Conservation (phyloP, 2,797 vertebrate genomes). For the Hydrocynus forskahlii region DNA sequence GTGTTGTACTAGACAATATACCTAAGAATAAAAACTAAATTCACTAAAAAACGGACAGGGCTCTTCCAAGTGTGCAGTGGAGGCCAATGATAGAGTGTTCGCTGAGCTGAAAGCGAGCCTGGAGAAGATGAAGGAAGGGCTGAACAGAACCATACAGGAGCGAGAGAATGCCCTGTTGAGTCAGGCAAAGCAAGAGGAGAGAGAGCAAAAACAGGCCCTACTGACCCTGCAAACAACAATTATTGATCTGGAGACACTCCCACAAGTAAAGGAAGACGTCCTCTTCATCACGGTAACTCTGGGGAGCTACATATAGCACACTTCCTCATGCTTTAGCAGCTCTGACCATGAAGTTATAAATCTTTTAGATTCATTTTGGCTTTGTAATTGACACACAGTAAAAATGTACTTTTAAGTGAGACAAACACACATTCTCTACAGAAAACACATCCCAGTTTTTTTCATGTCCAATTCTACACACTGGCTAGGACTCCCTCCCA, state of each 20-base stretch:
- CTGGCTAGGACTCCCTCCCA: no score
- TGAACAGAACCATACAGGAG: background rate
- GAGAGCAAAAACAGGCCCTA: background rate
- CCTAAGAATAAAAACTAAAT: background rate
- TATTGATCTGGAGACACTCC: conserved; percentile 3
- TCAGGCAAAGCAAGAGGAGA: background rate
- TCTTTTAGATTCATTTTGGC: background rate
- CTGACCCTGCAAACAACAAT: no score
- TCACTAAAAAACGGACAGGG: background rate
- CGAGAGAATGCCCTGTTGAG: background rate
- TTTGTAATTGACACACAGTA: no score
- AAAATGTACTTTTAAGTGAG: no score
- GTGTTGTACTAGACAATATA: background rate
- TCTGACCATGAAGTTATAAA: background rate
- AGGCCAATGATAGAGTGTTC: background rate
- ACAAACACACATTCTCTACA: no score
- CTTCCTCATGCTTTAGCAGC: background rate
- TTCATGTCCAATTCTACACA: no score
- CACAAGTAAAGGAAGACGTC: background rate
- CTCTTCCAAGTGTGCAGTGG: conserved; percentile 19
- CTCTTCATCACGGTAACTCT: background rate
- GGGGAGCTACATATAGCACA: background rate
- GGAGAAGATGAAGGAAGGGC: background rate
- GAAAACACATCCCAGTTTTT: no score
- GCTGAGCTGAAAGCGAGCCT: background rate